phyloP scores from a whole-genome alignment of 35 echinoderm and acorn worm species.

The Chiridota heheva region DNA sequence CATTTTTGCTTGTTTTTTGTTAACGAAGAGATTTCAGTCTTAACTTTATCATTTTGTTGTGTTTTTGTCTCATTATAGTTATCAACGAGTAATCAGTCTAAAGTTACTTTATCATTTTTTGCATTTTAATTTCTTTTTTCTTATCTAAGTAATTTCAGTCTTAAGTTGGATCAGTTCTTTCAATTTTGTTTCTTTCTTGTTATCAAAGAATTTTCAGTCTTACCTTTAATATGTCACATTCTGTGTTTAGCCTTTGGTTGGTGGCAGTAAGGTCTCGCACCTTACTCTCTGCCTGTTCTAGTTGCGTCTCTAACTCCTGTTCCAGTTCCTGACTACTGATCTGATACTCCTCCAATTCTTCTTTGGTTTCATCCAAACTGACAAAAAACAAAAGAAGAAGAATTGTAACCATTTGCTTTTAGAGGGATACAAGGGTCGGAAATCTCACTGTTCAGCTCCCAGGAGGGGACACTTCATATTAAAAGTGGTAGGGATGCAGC shows the following conservation, averaged over 20 bases:
- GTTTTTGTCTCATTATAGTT: not conserved
- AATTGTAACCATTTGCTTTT: no score
- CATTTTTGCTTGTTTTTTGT: no score
- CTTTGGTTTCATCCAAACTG: slow-evolving; percentile 78
- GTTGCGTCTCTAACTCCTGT: slow-evolving; percentile 85
- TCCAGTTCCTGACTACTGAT: slow-evolving; percentile 95
- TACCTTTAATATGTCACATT: slow-evolving; percentile 85
- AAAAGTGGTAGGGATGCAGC: no score
- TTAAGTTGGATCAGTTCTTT: not conserved
- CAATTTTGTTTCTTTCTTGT: no score
- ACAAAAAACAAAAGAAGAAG: not conserved
- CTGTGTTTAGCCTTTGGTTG: slow-evolving; percentile 72
- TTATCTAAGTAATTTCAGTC: not conserved
- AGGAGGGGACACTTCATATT: no score
- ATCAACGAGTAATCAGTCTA: no score
- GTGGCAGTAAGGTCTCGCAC: slow-evolving; percentile 65
- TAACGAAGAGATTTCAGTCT: no score
- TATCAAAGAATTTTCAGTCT: not conserved
- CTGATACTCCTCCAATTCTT: slow-evolving; percentile 90
- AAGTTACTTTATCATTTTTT: no score
- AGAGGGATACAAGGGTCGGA: no score
- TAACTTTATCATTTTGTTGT: no score
- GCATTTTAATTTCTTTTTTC: not conserved
- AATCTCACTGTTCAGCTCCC: no score
- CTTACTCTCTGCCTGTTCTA: slow-evolving; percentile 80